Conservation (phyloP, 2,113 vertebrate species). For the Danio rerio region GRCz12tu NC_133191.1:607501-608000, state of each 20-base stretch:
- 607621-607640: slow-evolving; percentile 70
- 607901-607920: slow-evolving; percentile 37
- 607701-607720: slow-evolving; percentile 72
- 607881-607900: slow-evolving; percentile 24
- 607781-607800: slow-evolving; percentile 85
- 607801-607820: slow-evolving; percentile 79
- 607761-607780: slow-evolving; percentile 73
- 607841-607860: slow-evolving; percentile 82
- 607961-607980: slow-evolving; percentile 86
- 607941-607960: slow-evolving; percentile 81
- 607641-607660: slow-evolving; percentile 70
- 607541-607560: slow-evolving; percentile 70
- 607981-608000: slow-evolving; percentile 79
- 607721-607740: slow-evolving; percentile 67
- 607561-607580: slow-evolving; percentile 67
- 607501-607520: slow-evolving; percentile 77
- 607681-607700: slow-evolving; percentile 82
- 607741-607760: slow-evolving; percentile 64
- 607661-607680: slow-evolving; percentile 77
- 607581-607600: slow-evolving; percentile 64
- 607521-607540: slow-evolving; percentile 68
- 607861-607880: slow-evolving; percentile 74
- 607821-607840: slow-evolving; percentile 71
- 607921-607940: slow-evolving; percentile 76
- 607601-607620: slow-evolving; percentile 68